A percentile compares a stretch with the other conserved stretches of the same genome.
Conservation (phyloP, 2,888 invertebrate genomes). For the Drosophila histrio region DNA sequence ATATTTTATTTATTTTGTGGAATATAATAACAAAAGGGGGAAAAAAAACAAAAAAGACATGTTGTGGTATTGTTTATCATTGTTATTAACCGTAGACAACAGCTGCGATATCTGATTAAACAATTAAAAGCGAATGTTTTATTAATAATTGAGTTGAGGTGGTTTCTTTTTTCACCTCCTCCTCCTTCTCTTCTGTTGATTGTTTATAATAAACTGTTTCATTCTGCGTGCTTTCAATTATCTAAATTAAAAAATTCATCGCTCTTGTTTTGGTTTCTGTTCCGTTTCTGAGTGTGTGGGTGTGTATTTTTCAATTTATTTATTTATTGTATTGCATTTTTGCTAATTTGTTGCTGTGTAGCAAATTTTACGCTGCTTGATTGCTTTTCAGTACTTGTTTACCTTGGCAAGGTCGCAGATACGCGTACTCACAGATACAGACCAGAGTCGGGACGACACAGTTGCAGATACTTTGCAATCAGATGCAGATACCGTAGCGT, state of each 20-base stretch:
- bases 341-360: constrained; percentile 58
- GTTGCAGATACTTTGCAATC: constrained; percentile 31
- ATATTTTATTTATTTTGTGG: constrained; percentile 34
- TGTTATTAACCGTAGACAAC: constrained; percentile 27
- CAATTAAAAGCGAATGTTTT: constrained; percentile 47
- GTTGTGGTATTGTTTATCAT: constrained; percentile 18
- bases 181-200: background rate
- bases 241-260: constrained; percentile 76
- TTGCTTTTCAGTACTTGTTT: constrained; percentile 51
- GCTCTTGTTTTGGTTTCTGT: constrained; percentile 49
- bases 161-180: background rate
- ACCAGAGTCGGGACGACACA: background rate
- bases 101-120: constrained; percentile 53
- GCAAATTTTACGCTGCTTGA: constrained; percentile 61
- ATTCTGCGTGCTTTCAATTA: constrained; percentile 63
- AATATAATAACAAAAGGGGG: background rate
- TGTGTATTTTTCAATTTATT: constrained; percentile 32
- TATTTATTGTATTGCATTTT: constrained; percentile 57
- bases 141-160: constrained; percentile 48
- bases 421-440: constrained; percentile 23
- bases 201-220: constrained; percentile 40
- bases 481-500: constrained; percentile 18
- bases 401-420: constrained; percentile 54
- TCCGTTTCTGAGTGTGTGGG: constrained; percentile 10
- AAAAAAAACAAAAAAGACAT: background rate